phyloP scores from a whole-genome alignment of 2,888 invertebrate species.

The Synergus gifuensis region DNA sequence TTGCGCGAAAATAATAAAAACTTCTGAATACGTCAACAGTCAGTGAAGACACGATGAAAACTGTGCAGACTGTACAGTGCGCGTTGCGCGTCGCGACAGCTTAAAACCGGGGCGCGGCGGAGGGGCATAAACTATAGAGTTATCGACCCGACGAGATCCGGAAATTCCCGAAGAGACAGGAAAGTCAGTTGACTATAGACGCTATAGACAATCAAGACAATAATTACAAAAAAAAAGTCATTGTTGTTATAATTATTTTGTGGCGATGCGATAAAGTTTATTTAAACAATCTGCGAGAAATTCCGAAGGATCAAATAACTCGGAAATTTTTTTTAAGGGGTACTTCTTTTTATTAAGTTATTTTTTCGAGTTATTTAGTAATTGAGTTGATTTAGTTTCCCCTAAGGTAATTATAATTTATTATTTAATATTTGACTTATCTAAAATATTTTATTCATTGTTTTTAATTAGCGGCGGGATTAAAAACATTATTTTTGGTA shows the following conservation, averaged over 20 bases:
- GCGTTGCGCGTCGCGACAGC: background rate
- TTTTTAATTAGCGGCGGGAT: too few relatives aligned
- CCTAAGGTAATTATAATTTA: background rate
- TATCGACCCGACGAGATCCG: background rate
- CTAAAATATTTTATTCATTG: too few relatives aligned
- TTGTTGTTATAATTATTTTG: background rate
- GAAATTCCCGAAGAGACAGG: background rate
- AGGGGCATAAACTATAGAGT: conserved; percentile 4
- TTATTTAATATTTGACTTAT: background rate
- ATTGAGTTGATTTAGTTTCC: background rate
- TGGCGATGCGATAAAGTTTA: background rate
- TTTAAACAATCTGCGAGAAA: background rate
- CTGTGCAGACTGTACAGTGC: background rate
- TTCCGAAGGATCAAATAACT: background rate
- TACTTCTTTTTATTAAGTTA: background rate
- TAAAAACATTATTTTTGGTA: too few relatives aligned
- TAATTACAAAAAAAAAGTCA: background rate
- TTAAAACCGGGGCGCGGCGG: conserved; percentile 13
- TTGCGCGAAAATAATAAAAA: background rate
- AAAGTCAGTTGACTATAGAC: background rate
- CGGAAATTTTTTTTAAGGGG: background rate
- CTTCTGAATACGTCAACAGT: background rate
- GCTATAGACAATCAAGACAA: background rate
- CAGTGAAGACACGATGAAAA: background rate
- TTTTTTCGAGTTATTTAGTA: background rate